phyloP scores from a whole-genome alignment of 2,888 invertebrate genomes.

The Brachynemurus nebulosus region DNA sequence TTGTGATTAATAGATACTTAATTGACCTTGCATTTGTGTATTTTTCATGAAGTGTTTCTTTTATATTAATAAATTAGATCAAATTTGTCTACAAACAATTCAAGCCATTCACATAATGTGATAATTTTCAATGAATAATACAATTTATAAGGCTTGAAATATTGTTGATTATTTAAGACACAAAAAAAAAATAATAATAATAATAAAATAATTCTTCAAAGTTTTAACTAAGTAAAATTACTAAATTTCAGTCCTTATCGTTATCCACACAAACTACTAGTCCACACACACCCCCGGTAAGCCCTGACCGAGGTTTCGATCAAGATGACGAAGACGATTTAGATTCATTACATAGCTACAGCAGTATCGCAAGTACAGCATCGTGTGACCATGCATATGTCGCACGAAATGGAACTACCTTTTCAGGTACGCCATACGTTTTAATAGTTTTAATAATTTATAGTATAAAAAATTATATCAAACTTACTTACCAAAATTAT shows the following conservation, averaged over 20 bases:
- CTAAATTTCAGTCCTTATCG: conserved; percentile 27
- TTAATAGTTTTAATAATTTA: no score
- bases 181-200: background rate
- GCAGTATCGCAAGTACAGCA: conserved; percentile 64
- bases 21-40: no score
- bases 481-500: no score
- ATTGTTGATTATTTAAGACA: background rate
- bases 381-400: conserved; percentile 74
- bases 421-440: conserved; percentile 37
- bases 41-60: no score
- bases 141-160: background rate
- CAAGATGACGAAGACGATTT: conserved; percentile 49
- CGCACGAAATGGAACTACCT: conserved; percentile 48
- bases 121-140: no score
- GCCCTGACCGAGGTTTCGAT: conserved; percentile 20
- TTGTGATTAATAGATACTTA: no score
- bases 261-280: conserved; percentile 25
- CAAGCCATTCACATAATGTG: no score
- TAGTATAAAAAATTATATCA: no score
- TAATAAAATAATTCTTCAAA: no score
- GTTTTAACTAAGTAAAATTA: background rate
- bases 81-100: no score
- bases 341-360: conserved; percentile 66
- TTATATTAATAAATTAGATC: no score
- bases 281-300: conserved; percentile 25